Percentiles rank a stretch among this genome's conserved stretches.
phyloP scores from a whole-genome alignment of 2,888 invertebrate genomes.

The Lithophane leautieri region DNA sequence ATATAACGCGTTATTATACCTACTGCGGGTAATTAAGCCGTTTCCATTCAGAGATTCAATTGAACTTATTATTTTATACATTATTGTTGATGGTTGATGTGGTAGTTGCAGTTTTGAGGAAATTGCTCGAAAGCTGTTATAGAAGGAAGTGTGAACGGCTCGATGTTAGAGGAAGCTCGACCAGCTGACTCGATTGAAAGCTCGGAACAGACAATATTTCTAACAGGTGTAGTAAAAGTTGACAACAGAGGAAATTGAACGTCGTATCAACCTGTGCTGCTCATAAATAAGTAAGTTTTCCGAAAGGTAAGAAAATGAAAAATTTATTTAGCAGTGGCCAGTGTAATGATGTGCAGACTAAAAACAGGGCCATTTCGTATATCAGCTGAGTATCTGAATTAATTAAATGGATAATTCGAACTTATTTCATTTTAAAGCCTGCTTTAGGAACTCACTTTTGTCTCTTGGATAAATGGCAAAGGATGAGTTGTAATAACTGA shows the following conservation, averaged over 20 bases:
- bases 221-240: conserved; percentile 1
- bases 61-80: conserved; percentile 42
- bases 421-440: background rate
- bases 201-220: conserved; percentile 23
- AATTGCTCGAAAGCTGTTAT: conserved; percentile 39
- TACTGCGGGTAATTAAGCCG: conserved; percentile 32
- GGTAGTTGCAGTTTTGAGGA: conserved; percentile 2
- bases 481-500: no score
- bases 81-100: conserved; percentile 35
- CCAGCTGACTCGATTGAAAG: conserved; percentile 4
- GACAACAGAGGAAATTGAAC: conserved; percentile 14
- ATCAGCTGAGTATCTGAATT: background rate
- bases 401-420: background rate
- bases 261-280: background rate
- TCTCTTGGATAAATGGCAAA: no score
- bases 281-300: conserved; percentile 2
- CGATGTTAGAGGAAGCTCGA: conserved; percentile 18
- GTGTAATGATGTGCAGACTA: background rate
- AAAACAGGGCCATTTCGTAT: background rate
- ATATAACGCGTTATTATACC: conserved; percentile 30
- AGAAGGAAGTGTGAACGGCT: conserved; percentile 13
- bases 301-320: conserved; percentile 11
- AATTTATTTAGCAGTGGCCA: background rate
- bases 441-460: background rate
- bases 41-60: conserved; percentile 47